Evolutionary conservation across 2,888 invertebrate genomes (phyloP), one percentile per base, ranked within the genome.

Genomic region (Noctua comes): DNA sequence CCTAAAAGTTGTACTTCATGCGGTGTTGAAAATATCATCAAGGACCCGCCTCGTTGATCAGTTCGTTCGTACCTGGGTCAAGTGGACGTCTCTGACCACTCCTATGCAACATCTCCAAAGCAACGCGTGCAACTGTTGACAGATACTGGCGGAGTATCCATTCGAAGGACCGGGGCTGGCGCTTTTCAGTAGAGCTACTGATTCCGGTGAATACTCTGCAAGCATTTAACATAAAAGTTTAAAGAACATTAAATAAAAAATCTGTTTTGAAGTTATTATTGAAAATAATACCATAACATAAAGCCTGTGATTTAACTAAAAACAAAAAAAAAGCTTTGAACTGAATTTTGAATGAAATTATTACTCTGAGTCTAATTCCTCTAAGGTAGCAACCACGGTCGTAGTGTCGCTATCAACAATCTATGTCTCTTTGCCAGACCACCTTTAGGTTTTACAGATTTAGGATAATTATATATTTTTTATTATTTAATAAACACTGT

Each of bases 21-120:
- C 59, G 16, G 27, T 27, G 27, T 16, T 59, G 1, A 24, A 36
- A 6, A 7, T 40, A 40, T 24, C 64, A 64, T 64, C 65, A 24
- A 65, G 13, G 24, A 43, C 65, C 2, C 1, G 65, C n/a, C 16
- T 43, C 43, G 43, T n/a, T 8, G 40, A n/a, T n/a, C n/a, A 16
- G 7, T 43, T 18, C 1, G 65, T 65, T 77, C 54, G 40, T 88
- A 96, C 96, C 94, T 96, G 96, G 40, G 96, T 96, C 48, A 96
- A 90, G 86, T 96, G 93, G 0, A 96, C 95, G 84, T 97, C 97
- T 77, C 97, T 91, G 7, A 94, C n/a, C 0, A 93, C 93, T 18
- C 96, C 94, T 27, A 95, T 88, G 78, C 92, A 92, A 69, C 95
- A 95, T 68, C 97, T 90, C 94, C 95, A 95, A 0, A 97, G 89